Conservation (phyloP, 2,797 vertebrate genomes). For the Poecile montanus region DNA sequence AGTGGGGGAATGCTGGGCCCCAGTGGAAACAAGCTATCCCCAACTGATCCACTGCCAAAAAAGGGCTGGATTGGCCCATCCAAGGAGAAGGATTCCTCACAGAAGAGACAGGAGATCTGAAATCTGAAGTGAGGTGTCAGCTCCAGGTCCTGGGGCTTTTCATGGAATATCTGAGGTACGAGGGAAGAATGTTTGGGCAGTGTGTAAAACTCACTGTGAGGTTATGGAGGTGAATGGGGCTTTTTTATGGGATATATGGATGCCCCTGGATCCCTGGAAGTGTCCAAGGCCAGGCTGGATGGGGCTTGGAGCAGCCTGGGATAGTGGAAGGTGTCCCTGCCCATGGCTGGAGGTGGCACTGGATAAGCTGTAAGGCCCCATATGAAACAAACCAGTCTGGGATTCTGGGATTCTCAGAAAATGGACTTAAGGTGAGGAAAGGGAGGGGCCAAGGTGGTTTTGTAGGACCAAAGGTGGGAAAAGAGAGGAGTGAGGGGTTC, state of each 20-base stretch:
- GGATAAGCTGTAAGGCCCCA: accelerated
- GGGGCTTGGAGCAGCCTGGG: accelerated
- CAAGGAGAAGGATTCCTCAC: background rate
- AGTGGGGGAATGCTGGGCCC: accelerated
- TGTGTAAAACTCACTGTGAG: background rate
- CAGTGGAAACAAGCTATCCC: background rate
- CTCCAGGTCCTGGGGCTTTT: background rate
- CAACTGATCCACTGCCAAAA: accelerated
- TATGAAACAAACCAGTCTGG: accelerated
- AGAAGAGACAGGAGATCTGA: background rate
- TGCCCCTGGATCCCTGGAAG: background rate
- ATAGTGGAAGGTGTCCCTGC: accelerated
- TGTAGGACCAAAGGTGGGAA: background rate
- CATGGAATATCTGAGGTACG: accelerated
- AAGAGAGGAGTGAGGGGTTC: background rate
- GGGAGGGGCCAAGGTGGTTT: background rate
- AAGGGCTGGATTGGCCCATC: background rate
- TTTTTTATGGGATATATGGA: background rate
- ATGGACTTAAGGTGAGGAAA: background rate
- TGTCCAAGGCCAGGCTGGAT: accelerated
- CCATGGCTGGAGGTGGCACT: accelerated
- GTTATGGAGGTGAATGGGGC: background rate
- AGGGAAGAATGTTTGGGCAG: background rate
- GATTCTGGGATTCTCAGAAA: background rate
- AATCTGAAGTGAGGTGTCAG: background rate